phyloP scores from a whole-genome alignment of 2,888 invertebrate species.

The Oeneis ivallda region DNA sequence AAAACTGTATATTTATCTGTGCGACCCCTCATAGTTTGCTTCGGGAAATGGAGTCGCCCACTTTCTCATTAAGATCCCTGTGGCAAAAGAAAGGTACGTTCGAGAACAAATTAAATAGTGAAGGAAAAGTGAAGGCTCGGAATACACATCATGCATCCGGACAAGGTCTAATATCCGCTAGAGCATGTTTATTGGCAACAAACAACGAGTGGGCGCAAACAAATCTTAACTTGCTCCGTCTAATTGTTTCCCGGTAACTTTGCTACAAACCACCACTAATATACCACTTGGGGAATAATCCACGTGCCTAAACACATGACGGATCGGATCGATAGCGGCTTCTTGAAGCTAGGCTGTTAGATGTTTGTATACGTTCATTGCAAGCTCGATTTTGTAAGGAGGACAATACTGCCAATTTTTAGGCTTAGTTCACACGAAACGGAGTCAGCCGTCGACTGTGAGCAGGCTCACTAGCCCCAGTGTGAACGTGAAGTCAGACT shows the following conservation, averaged over 20 bases:
- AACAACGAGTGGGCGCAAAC: slow-evolving; percentile 67
- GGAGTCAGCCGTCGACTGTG: too few relatives aligned
- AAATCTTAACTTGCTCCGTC: slow-evolving; percentile 60
- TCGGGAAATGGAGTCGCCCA: slow-evolving; percentile 18
- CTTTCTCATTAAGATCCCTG: slow-evolving; percentile 30
- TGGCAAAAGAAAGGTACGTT: slow-evolving; percentile 29
- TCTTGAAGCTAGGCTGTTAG: not conserved
- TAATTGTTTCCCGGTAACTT: slow-evolving; percentile 67
- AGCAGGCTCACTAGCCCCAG: too few relatives aligned
- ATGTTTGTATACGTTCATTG: not conserved
- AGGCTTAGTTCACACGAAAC: too few relatives aligned
- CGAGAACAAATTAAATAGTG: slow-evolving; percentile 36
- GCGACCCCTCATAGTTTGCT: slow-evolving; percentile 3
- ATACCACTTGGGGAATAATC: slow-evolving; percentile 43
- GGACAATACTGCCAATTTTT: too few relatives aligned
- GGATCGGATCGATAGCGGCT: slow-evolving; percentile 6
- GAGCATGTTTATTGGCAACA: slow-evolving; percentile 66
- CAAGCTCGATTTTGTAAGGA: too few relatives aligned
- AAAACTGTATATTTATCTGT: slow-evolving; percentile 6
- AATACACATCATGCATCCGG: slow-evolving; percentile 65
- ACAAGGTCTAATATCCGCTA: slow-evolving; percentile 73
- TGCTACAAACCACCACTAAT: slow-evolving; percentile 56
- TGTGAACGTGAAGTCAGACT: too few relatives aligned
- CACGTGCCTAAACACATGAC: slow-evolving; percentile 25
- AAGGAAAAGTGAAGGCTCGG: slow-evolving; percentile 30